Evolutionary conservation across 1,140 invertebrate species (phyloP).

Genomic region (Eurosta solidaginis): DNA sequence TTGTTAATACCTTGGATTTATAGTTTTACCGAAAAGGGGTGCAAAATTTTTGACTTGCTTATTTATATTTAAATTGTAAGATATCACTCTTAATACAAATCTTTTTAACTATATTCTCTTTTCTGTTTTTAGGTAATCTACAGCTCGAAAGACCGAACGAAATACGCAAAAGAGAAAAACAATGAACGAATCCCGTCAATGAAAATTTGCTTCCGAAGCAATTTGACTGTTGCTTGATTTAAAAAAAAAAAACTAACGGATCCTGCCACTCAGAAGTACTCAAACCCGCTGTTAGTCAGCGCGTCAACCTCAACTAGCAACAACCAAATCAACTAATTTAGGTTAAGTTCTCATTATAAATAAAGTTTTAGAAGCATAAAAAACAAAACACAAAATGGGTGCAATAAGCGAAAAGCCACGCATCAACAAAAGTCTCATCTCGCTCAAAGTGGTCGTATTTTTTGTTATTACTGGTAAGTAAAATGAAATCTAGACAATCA

Average conservation of each 20-base stretch:
- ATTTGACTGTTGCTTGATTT: background rate
- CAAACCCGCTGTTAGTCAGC: background rate
- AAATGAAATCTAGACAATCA: background rate
- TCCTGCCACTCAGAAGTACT: constrained; percentile 14
- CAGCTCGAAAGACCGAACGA: background rate
- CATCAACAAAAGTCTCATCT: constrained; percentile 53
- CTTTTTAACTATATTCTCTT: background rate
- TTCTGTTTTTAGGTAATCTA: background rate
- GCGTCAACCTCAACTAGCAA: background rate
- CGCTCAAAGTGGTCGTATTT: constrained; percentile 53
- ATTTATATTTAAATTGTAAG: background rate
- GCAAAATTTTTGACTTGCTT: background rate
- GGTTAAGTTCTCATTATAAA: background rate
- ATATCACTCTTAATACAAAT: background rate
- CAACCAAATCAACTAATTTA: background rate
- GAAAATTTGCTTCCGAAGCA: constrained; percentile 16
- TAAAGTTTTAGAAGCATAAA: constrained; percentile 21
- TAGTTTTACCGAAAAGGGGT: no score
- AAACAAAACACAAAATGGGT: constrained; percentile 45
- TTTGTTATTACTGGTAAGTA: constrained; percentile 55
- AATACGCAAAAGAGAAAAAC: background rate
- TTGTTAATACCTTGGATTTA: no score
- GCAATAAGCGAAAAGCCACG: constrained; percentile 42
- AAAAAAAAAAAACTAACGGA: constrained; percentile 23
- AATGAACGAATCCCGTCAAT: background rate